These are phyloP conservation scores for Lutraria rhynchaena DNA, from an alignment of 1,140 invertebrate genomes.

Conservation along the genomic window DNA sequence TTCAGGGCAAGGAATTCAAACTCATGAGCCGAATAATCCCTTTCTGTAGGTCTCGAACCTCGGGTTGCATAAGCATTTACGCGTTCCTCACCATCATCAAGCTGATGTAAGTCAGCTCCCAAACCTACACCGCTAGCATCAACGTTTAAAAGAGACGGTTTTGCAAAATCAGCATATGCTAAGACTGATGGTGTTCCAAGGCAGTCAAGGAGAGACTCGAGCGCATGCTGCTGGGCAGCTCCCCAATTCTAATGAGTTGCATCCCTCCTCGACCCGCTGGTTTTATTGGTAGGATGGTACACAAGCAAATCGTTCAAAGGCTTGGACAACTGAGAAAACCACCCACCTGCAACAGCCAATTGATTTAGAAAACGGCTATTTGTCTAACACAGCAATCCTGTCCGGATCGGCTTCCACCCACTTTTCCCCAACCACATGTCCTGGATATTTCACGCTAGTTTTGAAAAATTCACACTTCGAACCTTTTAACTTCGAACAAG, in stretches of 20 bases:
- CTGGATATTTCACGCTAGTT: too few species aligned
- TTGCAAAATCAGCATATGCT: conserved; percentile 52
- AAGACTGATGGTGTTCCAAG: conserved; percentile 57
- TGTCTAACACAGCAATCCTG: not conserved
- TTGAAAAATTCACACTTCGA: conserved; percentile 22
- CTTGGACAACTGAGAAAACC: not conserved
- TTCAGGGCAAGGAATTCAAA: conserved; percentile 47
- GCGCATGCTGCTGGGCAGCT: conserved; percentile 33
- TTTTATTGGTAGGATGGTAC: not conserved
- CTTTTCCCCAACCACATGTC: not conserved
- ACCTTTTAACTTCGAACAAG: conserved; percentile 9
- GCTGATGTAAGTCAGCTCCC: conserved; percentile 72
- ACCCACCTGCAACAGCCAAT: not conserved
- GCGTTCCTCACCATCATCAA: conserved; percentile 55
- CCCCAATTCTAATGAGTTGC: conserved; percentile 10
- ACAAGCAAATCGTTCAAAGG: conserved; percentile 16
- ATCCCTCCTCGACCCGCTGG: not conserved
- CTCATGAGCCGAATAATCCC: conserved; percentile 53
- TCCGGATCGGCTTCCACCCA: conserved; percentile 1
- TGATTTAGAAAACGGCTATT: not conserved
- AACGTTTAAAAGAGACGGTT: conserved; percentile 55
- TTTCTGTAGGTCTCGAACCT: conserved; percentile 32
- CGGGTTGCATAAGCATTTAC: conserved; percentile 59
- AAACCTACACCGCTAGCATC: conserved; percentile 63
- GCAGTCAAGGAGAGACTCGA: conserved; percentile 53